Evolutionary conservation across 1,140 invertebrate genomes (phyloP), one percentile per base, ranked within the genome.

Genomic region (Bilobella aurantiaca): DNA sequence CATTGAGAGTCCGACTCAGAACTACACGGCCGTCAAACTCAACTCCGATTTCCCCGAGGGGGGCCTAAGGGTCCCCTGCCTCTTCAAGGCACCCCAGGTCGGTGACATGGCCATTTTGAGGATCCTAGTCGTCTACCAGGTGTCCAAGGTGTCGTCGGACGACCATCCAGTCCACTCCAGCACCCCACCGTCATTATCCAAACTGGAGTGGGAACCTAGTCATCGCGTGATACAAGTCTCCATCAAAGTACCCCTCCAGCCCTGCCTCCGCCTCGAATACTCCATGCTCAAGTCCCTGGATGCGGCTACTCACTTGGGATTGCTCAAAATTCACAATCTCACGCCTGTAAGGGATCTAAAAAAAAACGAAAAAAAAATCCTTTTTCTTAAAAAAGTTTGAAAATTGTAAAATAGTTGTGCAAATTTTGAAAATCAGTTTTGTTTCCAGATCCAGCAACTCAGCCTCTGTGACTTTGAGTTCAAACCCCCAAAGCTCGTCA

Each of bases 271-370:
- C 28, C n/a, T 68, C 21, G 64, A 67, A 59, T 65, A 69, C 47
- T 65, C 67, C 18, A 53, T 23, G 3, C 32, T 69, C 12, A 72
- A 72, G 61, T 31, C 42, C 29, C 23, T 67, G 28, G 56, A 67
- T 53, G 49, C 62, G 18, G 3, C 59, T 3, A 63, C 29, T 0
- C 62, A 46, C 29, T 23, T 69, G 21, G 65, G 59, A 53, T 47
- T 72, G 8, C 58, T 72, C 5, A 46, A 58, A 30, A 47, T 69
- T 49, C 59, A 72, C 2, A 72, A 71, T 58, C 14, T 71, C 21
- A 64, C 64, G 12, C 47, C 63, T 57, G 69, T 66, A 64, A 46
- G 30, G n/a, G n/a, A n/a, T n/a, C n/a, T n/a, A n/a, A n/a, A n/a
- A n/a, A n/a, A n/a, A n/a, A n/a, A n/a, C n/a, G n/a, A n/a, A n/a